phyloP scores from a whole-genome alignment of 2,888 invertebrate genomes.

The Habrosyne pyritoides region DNA sequence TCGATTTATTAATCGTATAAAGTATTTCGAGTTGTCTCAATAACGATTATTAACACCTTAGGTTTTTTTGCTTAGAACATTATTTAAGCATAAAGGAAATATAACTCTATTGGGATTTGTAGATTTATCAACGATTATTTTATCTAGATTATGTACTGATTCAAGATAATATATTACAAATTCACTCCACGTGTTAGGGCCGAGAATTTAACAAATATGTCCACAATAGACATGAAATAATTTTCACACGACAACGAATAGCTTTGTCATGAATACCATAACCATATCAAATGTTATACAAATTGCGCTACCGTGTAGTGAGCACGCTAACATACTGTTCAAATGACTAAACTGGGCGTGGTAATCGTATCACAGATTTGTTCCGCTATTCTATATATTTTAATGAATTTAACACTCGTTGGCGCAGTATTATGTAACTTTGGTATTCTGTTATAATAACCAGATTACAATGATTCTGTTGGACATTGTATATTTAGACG shows the following conservation, averaged over 20 bases:
- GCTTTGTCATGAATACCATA: constrained; percentile 4
- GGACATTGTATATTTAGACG: background rate
- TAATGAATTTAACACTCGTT: constrained; percentile 1
- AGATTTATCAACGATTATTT: too few relatives aligned
- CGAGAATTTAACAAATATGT: background rate
- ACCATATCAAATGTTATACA: constrained; percentile 10
- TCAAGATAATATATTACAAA: too few relatives aligned
- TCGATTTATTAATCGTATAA: background rate
- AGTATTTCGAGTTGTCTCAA: background rate
- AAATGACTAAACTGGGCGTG: constrained; percentile 1
- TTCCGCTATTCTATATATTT: background rate
- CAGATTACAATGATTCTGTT: background rate
- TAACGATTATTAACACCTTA: background rate
- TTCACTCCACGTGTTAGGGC: background rate
- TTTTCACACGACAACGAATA: constrained; percentile 1
- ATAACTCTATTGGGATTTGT: too few relatives aligned
- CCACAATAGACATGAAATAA: background rate
- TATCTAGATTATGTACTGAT: too few relatives aligned
- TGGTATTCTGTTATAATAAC: background rate
- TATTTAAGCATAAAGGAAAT: too few relatives aligned
- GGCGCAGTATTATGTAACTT: background rate
- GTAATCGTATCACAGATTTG: background rate
- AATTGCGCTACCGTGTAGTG: constrained; percentile 3
- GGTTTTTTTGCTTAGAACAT: background rate
- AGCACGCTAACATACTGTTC: background rate